Base-by-base conservation (phyloP, 1,140 invertebrate species). In the Pemphigus obesinymphae region DNA sequence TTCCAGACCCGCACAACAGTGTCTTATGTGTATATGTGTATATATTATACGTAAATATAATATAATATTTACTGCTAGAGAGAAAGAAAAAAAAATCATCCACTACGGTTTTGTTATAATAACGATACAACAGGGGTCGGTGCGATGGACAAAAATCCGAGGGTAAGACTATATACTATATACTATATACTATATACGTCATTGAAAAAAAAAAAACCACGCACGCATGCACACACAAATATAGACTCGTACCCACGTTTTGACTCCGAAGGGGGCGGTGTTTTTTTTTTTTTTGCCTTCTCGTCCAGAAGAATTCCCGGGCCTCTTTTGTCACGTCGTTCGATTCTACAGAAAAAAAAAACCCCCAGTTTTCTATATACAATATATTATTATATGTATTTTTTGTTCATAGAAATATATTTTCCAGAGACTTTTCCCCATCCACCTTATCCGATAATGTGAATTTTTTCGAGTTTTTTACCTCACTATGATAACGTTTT, bases 101-200 rank as follows among this genome's bases (percentile, higher is more conserved):
- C 29, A 31, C 20, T n/a, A n/a, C 13, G 10, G 72, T 29, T 75
- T 31, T 11, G 48, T 75, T 53, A 75, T 55, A 50, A 75, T 48
- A 31, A 50, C 29, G 72, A 45, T 45, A 45, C 13, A 11, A 45
- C 13, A 11, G 68, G 43, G 48, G 72, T 53, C 26, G 20, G 72
- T 20, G 29, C 34, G 31, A 26, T 0, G 72, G 31, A 31, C 37
- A 75, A 75, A 75, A 75, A 75, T 26, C 43, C 72, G 20, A 55
- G 48, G 72, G 72, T 75, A 75, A 75, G 45, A 29, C 48, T 43
- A n/a, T n/a, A n/a, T n/a, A n/a, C n/a, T n/a, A n/a, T n/a, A n/a
- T n/a, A n/a, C n/a, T n/a, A n/a, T n/a, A 48, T 53, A 53, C 4
- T 29, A 31, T 6, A 17, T 7, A 13, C 53, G 63, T 1, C 2